Evolutionary conservation across 92 coral and sea anemone species (phyloP).

Genomic region (Zoanthus sansibaricus): DNA sequence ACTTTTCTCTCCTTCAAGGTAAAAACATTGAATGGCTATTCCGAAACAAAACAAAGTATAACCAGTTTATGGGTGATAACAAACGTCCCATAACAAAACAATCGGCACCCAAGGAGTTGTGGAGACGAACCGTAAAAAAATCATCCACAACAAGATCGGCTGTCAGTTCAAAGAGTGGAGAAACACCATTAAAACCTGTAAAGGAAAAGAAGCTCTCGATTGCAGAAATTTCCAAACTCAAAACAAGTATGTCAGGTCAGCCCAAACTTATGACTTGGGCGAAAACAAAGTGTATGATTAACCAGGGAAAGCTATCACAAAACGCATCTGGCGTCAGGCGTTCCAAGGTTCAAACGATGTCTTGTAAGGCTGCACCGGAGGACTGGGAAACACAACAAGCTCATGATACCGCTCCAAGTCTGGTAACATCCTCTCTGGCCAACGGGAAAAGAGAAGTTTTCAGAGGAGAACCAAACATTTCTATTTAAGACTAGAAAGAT

Average conservation of each 20-base stretch:
- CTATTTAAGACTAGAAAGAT: too few relatives aligned
- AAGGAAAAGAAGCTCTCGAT: not conserved
- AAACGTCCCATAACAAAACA: not conserved
- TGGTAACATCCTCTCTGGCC: too few relatives aligned
- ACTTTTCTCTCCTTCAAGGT: conserved; percentile 19
- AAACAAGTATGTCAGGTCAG: not conserved
- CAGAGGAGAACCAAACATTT: too few relatives aligned
- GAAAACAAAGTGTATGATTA: not conserved
- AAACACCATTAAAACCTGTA: not conserved
- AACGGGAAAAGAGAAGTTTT: too few relatives aligned
- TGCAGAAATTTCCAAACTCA: not conserved
- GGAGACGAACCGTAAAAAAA: not conserved
- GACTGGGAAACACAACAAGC: too few relatives aligned
- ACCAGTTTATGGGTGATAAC: not conserved
- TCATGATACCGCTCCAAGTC: too few relatives aligned
- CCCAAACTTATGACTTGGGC: not conserved
- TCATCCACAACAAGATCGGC: not conserved
- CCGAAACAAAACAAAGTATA: not conserved
- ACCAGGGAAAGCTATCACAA: not conserved
- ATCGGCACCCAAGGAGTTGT: not conserved
- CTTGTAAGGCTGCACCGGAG: too few relatives aligned
- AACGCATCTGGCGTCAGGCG: not conserved
- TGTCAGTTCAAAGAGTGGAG: not conserved
- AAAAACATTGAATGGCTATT: not conserved
- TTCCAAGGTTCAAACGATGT: not conserved